Evolutionary conservation across 2,888 invertebrate species (phyloP), one percentile per base, ranked within the genome.

Genomic region (Perizoma affinitatum): DNA sequence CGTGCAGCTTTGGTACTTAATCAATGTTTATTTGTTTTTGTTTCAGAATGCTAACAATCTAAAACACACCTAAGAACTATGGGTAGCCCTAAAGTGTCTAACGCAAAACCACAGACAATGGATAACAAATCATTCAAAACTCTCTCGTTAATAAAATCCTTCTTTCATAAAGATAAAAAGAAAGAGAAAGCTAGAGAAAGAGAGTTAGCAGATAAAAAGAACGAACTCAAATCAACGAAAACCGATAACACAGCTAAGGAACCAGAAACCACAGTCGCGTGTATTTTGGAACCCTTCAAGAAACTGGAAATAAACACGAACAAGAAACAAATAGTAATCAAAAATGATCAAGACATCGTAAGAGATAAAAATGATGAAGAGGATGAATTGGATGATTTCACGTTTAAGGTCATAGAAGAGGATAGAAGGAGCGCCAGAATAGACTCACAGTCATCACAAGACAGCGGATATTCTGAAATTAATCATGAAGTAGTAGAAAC

Each of bases 391-490:
- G 69, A 76, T 0, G 80, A 85, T 48, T 89, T 89, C 59, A 71
- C 81, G 0, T 75, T 74, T 44, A 83, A 82, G 73, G 63, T 78
- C 0, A 77, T 88, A 5, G 76, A 83, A 42, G 84, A 84, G 2
- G 78, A 84, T 0, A 64, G 71, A 0, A 73, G 72, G 56, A 69
- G 68, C 4, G 74, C 74, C 3, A 79, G 87, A 42, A 82, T 82
- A 1, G 74, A 84, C 9, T 89, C 89, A 0, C 84, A 90, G 5
- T 80, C 83, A 0, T 90, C 91, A 0, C 78, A 83, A 44, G 90
- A 90, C 68, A 90, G 90, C 35, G 91, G 91, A 0, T 88, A 78
- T 36, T 73, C 82, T 0, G 90, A 89, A 3, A 61, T 67, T 0
- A 80, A 77, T 48, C 66, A 73, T 4, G 67, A 75, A 1, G 34